Conservation (phyloP, 2,797 vertebrate species). For the Psittacula derbiana region DNA sequence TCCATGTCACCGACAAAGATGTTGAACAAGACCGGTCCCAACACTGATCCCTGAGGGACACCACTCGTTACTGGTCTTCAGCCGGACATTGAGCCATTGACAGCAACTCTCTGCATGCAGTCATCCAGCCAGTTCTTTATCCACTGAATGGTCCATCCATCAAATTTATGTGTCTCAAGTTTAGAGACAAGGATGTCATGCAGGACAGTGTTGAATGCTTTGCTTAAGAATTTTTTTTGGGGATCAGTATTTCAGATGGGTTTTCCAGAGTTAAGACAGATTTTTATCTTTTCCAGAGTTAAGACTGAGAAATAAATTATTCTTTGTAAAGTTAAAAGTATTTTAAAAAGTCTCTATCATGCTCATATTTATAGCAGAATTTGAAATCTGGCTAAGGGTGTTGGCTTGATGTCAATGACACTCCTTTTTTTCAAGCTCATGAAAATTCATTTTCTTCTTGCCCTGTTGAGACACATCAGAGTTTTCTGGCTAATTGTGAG, state of each 20-base stretch:
- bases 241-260: not conserved
- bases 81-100: not conserved
- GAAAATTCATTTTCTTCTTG: not conserved
- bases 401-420: not conserved
- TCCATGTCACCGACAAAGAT: no score
- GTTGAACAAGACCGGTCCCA: no score
- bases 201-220: not conserved
- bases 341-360: not conserved
- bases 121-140: not conserved
- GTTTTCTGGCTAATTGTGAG: not conserved
- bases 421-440: not conserved
- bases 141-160: not conserved
- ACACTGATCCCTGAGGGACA: not conserved
- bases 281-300: not conserved
- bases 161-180: not conserved
- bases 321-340: not conserved
- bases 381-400: not conserved
- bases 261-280: not conserved
- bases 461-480: not conserved
- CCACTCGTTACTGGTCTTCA: not conserved
- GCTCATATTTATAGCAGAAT: not conserved
- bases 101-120: fast-evolving
- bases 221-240: not conserved
- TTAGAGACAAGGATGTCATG: not conserved
- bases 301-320: not conserved